phyloP scores from a whole-genome alignment of 64 coral and sea anemone genomes.

The Porites australiensis region DNA sequence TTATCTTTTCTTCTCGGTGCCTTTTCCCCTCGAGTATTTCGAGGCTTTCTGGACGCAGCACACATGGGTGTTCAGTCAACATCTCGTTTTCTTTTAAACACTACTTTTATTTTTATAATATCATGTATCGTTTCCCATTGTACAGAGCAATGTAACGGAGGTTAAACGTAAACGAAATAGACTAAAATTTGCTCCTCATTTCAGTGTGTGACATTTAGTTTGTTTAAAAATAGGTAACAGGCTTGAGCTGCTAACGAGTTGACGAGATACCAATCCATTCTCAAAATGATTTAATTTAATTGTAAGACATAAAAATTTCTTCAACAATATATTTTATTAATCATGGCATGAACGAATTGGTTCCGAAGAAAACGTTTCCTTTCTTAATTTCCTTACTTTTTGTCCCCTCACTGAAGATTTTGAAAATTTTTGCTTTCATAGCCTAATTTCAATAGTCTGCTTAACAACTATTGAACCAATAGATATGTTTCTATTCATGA shows the following conservation, averaged over 20 bases:
- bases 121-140: too few relatives aligned
- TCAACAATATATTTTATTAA: not conserved
- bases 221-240: not conserved
- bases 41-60: too few relatives aligned
- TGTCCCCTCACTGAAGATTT: not conserved
- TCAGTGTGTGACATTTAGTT: not conserved
- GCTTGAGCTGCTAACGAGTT: not conserved
- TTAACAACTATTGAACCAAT: not conserved
- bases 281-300: not conserved
- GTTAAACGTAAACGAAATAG: too few relatives aligned
- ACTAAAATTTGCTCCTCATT: too few relatives aligned
- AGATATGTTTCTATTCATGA: not conserved
- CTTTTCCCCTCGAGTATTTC: too few relatives aligned
- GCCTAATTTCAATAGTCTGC: not conserved
- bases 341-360: not conserved
- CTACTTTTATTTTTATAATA: too few relatives aligned
- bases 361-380: not conserved
- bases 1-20: too few relatives aligned
- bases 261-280: conserved; percentile 29
- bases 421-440: not conserved
- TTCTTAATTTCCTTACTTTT: not conserved
- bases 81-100: too few relatives aligned
- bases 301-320: not conserved
- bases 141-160: too few relatives aligned
- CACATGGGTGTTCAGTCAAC: too few relatives aligned